Base-by-base conservation (phyloP, 2,888 invertebrate genomes). In the Plutella xylostella region DNA sequence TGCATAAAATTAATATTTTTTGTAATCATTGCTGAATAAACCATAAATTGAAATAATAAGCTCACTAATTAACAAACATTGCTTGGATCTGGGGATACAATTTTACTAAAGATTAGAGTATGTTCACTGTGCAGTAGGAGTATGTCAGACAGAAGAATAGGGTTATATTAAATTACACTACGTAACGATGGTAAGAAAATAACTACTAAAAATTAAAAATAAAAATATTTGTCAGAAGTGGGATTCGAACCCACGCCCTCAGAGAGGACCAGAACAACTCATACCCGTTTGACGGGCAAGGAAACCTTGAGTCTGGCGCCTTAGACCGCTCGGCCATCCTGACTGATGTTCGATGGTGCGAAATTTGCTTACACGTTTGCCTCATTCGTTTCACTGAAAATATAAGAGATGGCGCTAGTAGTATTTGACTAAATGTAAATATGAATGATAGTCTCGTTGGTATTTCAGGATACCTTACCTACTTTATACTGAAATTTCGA, bases 241-340 rank as follows among this genome's bases (percentile, higher is more conserved):
- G 89, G 89, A 89, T 90, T 90, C 89, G 89, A 90, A 90, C 90
- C 89, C 90, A 89, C 90, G 89, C 90, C 89, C 88, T 89, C 88
- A 89, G 86, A 86, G 88, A 88, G 89, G 92, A 91, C 91, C 91
- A 82, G 80, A 82, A 82, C 69, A 74, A 60, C 80, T 79, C 76
- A 86, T 84, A 88, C 90, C 89, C 88, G 89, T 87, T 85, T 85
- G 87, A 1, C 64, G 72, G 74, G 68, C 78, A 76, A 79, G 56
- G 47, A 43, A 56, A 67, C 82, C 82, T 83, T 80, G 82, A 82
- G 82, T 82, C 82, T 82, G 82, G 82, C 92, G 92, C 92, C 92
- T 92, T 92, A 91, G 92, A 92, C 92, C 92, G 89, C 92, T 92
- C 90, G 90, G 90, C 90, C 90, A 91, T 90, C 90, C 90, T 91